Evolutionary conservation across 2,797 vertebrate genomes (phyloP).

Genomic region (Nasua narica): DNA sequence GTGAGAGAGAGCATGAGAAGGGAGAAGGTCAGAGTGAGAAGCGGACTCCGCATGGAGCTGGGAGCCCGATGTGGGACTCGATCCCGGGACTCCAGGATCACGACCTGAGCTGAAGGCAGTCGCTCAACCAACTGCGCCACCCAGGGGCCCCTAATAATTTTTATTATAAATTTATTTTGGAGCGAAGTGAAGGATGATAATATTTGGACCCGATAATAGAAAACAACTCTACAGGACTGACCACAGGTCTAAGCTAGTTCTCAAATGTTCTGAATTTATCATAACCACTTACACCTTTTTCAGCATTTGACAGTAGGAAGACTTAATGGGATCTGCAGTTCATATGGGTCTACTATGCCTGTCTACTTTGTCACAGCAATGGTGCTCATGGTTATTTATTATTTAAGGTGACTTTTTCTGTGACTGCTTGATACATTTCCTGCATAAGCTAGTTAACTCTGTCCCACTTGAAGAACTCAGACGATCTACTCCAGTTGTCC

Average conservation of each 20-base stretch:
- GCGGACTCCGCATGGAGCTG: too few relatives aligned
- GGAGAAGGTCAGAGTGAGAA: too few relatives aligned
- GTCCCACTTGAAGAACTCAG: not conserved
- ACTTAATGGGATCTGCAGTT: not conserved
- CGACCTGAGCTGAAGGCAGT: too few relatives aligned
- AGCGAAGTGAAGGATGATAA: conserved; percentile 32
- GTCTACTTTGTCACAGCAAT: not conserved
- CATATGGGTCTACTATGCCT: not conserved
- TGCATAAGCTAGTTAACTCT: not conserved
- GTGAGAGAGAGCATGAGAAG: too few relatives aligned
- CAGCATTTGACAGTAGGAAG: not conserved
- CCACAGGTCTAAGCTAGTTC: not conserved
- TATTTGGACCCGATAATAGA: conserved; percentile 26
- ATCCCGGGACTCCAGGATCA: too few relatives aligned
- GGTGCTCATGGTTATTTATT: not conserved
- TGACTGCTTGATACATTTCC: conserved; percentile 5
- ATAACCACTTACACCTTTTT: not conserved
- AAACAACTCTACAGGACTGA: not conserved
- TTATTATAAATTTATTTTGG: conserved; percentile 34
- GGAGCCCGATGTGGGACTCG: too few relatives aligned
- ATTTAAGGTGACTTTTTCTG: not conserved
- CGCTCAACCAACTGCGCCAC: too few relatives aligned
- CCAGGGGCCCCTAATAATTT: conserved; percentile 26
- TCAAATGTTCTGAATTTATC: not conserved
- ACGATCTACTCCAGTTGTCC: not conserved